Evolutionary conservation across 2,888 invertebrate genomes (phyloP).

Genomic region (Neoaliturus tenellus): DNA sequence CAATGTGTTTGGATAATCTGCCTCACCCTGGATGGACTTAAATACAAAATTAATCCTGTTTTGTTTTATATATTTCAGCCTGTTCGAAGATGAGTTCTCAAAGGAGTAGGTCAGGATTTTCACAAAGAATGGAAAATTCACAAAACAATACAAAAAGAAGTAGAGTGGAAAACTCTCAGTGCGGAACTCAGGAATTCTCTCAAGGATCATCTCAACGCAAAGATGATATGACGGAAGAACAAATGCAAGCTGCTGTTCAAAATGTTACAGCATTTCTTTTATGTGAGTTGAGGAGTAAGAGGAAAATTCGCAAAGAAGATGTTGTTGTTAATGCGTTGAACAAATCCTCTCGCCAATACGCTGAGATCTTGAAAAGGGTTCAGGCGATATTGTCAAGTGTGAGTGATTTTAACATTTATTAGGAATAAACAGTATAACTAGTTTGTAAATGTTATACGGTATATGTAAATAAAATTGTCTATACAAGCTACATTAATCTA

Average conservation of each 20-base stretch:
- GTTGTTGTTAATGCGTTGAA: conserved; percentile 21
- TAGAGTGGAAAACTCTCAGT: background rate
- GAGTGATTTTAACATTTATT: background rate
- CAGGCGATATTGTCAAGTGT: background rate
- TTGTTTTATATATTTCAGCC: background rate
- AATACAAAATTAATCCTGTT: too few relatives aligned
- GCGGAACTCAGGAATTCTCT: background rate
- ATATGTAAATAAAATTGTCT: too few relatives aligned
- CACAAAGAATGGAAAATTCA: background rate
- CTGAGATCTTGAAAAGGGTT: conserved; percentile 11
- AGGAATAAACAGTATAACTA: background rate
- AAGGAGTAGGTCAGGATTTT: background rate
- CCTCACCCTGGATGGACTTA: too few relatives aligned
- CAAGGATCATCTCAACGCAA: background rate
- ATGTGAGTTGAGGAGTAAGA: conserved; percentile 31
- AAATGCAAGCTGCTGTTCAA: conserved; percentile 3
- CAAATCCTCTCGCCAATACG: conserved; percentile 15
- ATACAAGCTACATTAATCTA: too few relatives aligned
- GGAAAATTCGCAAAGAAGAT: conserved; percentile 31
- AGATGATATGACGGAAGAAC: conserved; percentile 12
- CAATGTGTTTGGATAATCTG: too few relatives aligned
- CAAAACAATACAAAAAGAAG: background rate
- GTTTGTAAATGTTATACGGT: too few relatives aligned
- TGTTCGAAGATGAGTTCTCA: background rate
- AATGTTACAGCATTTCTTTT: conserved; percentile 23